Base-by-base conservation (phyloP, 2,113 vertebrate species). In the Chionomys nivalis region DNA sequence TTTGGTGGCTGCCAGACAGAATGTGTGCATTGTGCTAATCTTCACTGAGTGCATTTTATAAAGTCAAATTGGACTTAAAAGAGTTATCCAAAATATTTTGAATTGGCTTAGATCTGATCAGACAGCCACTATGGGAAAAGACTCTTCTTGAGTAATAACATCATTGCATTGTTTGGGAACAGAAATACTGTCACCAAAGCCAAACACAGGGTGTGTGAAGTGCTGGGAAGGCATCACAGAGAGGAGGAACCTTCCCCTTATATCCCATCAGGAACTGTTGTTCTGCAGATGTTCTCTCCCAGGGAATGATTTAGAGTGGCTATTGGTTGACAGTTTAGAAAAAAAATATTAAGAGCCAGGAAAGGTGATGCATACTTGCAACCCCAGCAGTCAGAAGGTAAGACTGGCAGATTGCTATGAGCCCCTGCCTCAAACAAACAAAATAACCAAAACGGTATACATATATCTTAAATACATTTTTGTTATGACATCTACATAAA, bases 21-120 rank as follows among this genome's bases (percentile, higher is more conserved):
- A 78, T 42, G 63, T 39, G 24, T 65, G 81, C 73, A 44, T 47
- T 87, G 65, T 88, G 76, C 79, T 96, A 42, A 93, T 83, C 63
- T 90, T n/a, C 52, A 90, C 33, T 73, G 78, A 70, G 72, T 78
- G 10, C 63, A 49, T 94, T 96, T 93, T 10, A 90, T 77, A 85
- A 83, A 92, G 63, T 83, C 76, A 88, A 87, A 68, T 90, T 92
- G 26, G 42, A 94, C 92, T 92, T 94, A 89, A 95, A 92, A 58
- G 42, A 55, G 58, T 33, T 90, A 44, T 26, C 55, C 42, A 92
- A 55, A 94, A 92, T 90, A 58, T 95, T 97, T 79, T 83, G 79
- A 70, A 78, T 92, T 94, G 36, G 79, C 39, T 52, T 89, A 68
- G 26, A 33, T 82, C 19, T 79, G 87, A 95, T 70, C 28, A 39